Base-by-base conservation (phyloP, 2,888 invertebrate species). In the Scaptomyza tumidula region DNA sequence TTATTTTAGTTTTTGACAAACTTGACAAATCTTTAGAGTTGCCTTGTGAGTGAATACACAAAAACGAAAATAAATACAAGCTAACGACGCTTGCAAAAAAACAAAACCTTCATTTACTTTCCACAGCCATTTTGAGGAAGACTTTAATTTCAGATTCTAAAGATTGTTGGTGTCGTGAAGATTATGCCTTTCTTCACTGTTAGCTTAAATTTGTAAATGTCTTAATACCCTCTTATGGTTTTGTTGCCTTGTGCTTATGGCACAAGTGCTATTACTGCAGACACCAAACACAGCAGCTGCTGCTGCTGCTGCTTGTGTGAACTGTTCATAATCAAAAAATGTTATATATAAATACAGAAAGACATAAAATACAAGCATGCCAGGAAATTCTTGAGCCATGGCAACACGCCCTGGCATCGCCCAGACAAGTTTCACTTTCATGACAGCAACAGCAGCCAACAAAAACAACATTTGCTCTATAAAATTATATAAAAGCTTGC, bases 381-480 rank as follows among this genome's bases (percentile, higher is more conserved):
- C 59, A 74, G 89, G 87, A 88, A 83, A 83, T 83, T 83, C 83
- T 86, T 84, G 66, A 86, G 75, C 66, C 70, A 76, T 77, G 85
- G 54, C 89, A 84, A 83, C 41, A 41, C 87, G 82, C 81, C 85
- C 80, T 71, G 63, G 33, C 70, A 70, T 71, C 66, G 48, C 59
- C 76, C 76, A 79, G 72, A 69, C 83, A 74, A 86, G 89, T 88
- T 86, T 88, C 56, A 68, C 76, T 77, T 77, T 77, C 56, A 60
- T 76, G 72, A 67, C 68, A 73, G 39, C 62, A 59, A 29, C 50
- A 14, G n/a, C 27, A 39, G 39, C 39, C 9, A 39, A 48, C 52
- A 65, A 52, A n/a, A 35, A 24, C 13, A 49, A 6, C 48, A 56
- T 82, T 81, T 82, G 83, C 86, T 75, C 80, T 43, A 71, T 55